A percentile compares a stretch with the other conserved stretches of the same genome.
These are phyloP conservation scores for Morbakka virulenta DNA, from an alignment of 30 jellyfish, hydroid and myxozoan genomes.

Conservation along the genomic window DNA sequence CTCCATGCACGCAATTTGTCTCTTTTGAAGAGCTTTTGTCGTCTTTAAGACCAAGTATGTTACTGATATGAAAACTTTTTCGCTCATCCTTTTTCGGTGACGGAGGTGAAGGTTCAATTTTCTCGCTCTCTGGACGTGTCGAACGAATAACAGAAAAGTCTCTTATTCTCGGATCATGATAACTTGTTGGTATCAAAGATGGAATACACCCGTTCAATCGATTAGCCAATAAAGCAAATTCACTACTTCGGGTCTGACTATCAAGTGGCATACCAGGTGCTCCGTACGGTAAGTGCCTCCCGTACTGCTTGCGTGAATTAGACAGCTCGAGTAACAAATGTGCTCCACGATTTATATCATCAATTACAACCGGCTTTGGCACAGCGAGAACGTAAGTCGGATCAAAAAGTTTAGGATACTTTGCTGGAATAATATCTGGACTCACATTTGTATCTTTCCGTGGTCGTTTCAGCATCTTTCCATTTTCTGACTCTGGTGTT, in stretches of 20 bases:
- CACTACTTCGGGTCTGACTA: background rate
- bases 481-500: background rate
- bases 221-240: background rate
- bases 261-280: background rate
- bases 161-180: background rate
- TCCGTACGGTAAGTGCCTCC: background rate
- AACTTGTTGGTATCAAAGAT: background rate
- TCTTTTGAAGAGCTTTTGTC: background rate
- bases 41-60: conserved; percentile 70
- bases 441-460: background rate
- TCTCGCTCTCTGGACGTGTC: background rate
- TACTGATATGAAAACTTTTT: conserved; percentile 59
- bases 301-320: background rate
- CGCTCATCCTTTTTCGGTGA: conserved; percentile 39
- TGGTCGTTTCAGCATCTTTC: background rate
- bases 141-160: background rate
- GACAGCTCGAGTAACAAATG: background rate
- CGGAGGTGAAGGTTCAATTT: background rate
- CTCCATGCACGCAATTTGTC: background rate
- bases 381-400: background rate
- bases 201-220: background rate
- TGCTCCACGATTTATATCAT: background rate
- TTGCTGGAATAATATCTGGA: background rate
- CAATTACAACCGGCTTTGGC: background rate
- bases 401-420: background rate